Base-by-base conservation (phyloP, 2,797 vertebrate species). In the Esox masquinongy region DNA sequence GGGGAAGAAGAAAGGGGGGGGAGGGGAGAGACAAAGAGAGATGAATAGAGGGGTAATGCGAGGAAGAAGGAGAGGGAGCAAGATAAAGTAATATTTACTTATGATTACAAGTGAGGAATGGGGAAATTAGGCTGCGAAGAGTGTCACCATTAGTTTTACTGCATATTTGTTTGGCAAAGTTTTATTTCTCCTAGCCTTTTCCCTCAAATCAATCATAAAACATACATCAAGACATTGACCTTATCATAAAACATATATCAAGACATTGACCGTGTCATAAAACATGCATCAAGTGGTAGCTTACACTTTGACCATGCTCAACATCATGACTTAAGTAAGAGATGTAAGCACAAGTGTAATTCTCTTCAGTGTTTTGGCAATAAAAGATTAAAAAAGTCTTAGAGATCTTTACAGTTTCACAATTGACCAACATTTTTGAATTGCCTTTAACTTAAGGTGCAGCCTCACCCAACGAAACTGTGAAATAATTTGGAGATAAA, bases 1-100 rank as follows among this genome's bases (percentile, higher is more conserved):
- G 76, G 75, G 69, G 73, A 82, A 72, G 79, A 79, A 79, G 76
- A 77, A 82, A 74, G 77, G 79, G 79, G 75, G 77, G 74, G 70
- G 73, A 82, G 74, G 77, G 77, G 74, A 71, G 73, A 82, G 74
- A 77, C 73, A 78, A 78, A 78, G 75, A 77, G 74, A 71, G 73
- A 82, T 73, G 78, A 79, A 79, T 74, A 78, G 75, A 69, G 72
- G 82, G 72, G 77, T 79, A 79, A 76, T 77, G 75, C 68, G 73
- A 82, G 74, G 78, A 79, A 74, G 69, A 79, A 74, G 69, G 73
- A 82, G 74, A 79, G 80, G 79, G 76, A 78, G 74, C 68, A 69
- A 80, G 63, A 84, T 72, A 79, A 80, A 78, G 80, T 3, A 79
- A 82, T 87, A 80, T 87, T 87, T 82, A 70, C 77, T 81, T 73